These are phyloP conservation scores for Lomographa bimaculata DNA, from an alignment of 2,888 invertebrate genomes.

Conservation along the genomic window DNA sequence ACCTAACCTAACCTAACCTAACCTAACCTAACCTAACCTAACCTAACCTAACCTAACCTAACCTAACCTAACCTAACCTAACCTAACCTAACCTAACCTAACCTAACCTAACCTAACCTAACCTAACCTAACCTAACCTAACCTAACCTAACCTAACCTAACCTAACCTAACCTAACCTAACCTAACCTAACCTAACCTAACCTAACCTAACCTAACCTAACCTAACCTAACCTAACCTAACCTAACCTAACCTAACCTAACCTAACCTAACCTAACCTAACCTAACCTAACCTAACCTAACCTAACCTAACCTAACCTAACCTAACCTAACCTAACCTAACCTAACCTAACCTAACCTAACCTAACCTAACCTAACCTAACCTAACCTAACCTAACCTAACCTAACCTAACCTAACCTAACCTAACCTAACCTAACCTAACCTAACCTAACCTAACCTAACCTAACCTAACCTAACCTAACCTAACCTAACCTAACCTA, in stretches of 20 bases:
- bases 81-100: too few relatives aligned
- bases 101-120: too few relatives aligned
- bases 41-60: too few relatives aligned
- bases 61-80: too few relatives aligned
- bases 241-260: neutral
- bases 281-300: neutral
- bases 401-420: neutral
- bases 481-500: neutral
- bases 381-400: neutral
- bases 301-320: neutral
- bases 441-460: neutral
- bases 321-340: neutral
- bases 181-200: too few relatives aligned
- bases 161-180: too few relatives aligned
- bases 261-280: neutral
- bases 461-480: neutral
- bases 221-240: neutral
- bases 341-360: neutral
- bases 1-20: too few relatives aligned
- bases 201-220: too few relatives aligned
- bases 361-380: neutral
- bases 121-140: too few relatives aligned
- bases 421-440: neutral
- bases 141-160: too few relatives aligned
- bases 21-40: too few relatives aligned